Evolutionary conservation across 2,888 invertebrate genomes (phyloP).

Genomic region (Lasioglossum calceatum): DNA sequence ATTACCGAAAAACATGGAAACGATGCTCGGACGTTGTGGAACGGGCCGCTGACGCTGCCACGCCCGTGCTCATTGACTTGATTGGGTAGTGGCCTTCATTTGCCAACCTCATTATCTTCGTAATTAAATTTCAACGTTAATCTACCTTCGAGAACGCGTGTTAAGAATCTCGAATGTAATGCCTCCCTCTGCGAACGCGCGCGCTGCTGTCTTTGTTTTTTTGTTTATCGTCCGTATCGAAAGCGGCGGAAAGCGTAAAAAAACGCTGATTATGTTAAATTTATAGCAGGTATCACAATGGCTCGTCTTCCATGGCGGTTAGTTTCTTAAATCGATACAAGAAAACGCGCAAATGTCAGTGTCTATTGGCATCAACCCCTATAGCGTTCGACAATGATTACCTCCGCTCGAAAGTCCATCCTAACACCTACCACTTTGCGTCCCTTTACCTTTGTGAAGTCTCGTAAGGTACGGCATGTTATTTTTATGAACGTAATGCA

Average conservation of each 20-base stretch:
- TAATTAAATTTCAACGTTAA: slow-evolving; percentile 43
- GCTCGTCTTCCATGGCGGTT: neutral
- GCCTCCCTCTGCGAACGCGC: neutral
- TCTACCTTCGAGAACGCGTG: slow-evolving; percentile 3
- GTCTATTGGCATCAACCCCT: slow-evolving; percentile 59
- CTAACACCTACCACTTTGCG: slow-evolving; percentile 62
- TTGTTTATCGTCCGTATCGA: neutral
- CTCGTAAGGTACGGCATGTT: slow-evolving; percentile 63
- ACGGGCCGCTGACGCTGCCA: slow-evolving; percentile 17
- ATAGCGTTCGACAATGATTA: slow-evolving; percentile 59
- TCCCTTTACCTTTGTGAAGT: slow-evolving; percentile 60
- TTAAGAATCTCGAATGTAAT: slow-evolving; percentile 4
- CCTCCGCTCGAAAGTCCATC: slow-evolving; percentile 59
- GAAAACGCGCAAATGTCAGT: slow-evolving; percentile 64
- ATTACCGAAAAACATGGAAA: slow-evolving; percentile 24
- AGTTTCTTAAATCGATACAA: slow-evolving; percentile 53
- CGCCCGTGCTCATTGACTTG: slow-evolving; percentile 24
- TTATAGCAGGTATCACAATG: neutral
- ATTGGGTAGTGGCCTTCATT: slow-evolving; percentile 34
- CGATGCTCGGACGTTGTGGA: slow-evolving; percentile 13
- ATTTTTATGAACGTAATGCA: slow-evolving; percentile 59
- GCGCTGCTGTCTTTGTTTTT: neutral
- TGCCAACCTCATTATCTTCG: slow-evolving; percentile 38
- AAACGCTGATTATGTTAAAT: neutral
- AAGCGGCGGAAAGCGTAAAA: neutral